Conservation (phyloP, 2,888 invertebrate genomes). For the Amitus sp. region DNA sequence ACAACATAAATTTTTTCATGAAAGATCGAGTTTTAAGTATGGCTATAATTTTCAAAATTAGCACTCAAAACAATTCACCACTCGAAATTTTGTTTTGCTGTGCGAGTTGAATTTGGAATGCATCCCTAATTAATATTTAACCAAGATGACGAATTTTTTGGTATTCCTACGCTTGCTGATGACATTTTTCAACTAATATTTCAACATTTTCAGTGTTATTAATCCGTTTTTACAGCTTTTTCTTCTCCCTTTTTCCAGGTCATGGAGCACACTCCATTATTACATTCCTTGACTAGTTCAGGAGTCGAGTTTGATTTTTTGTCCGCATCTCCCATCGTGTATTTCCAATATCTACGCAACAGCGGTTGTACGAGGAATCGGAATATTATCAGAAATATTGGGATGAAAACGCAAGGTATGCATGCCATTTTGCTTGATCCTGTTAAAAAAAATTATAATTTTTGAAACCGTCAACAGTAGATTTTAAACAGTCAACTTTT, state of each 20-base stretch:
- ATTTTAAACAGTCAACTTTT: too few relatives aligned
- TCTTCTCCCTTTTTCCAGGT: slow-evolving; percentile 50
- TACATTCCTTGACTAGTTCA: slow-evolving; percentile 57
- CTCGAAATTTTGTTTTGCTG: too few relatives aligned
- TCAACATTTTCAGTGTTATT: slow-evolving; percentile 27
- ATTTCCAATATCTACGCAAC: slow-evolving; percentile 83
- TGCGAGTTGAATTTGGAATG: too few relatives aligned
- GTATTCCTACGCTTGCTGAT: background rate
- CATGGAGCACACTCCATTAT: slow-evolving; percentile 58
- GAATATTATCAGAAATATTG: slow-evolving; percentile 83
- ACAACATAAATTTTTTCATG: too few relatives aligned
- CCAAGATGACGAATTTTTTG: background rate
- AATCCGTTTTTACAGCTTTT: slow-evolving; percentile 36
- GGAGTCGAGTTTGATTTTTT: slow-evolving; percentile 44
- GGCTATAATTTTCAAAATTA: background rate
- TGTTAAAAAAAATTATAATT: background rate
- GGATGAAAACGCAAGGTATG: slow-evolving; percentile 87
- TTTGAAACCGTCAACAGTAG: too few relatives aligned
- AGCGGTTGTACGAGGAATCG: slow-evolving; percentile 87
- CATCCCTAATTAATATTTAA: background rate
- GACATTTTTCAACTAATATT: background rate
- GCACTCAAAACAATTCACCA: too few relatives aligned
- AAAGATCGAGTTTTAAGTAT: too few relatives aligned
- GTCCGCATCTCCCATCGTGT: slow-evolving; percentile 68
- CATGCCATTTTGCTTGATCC: slow-evolving; percentile 75